Evolutionary conservation across 1,140 invertebrate species (phyloP).

Genomic region (Drosophila nikananu): DNA sequence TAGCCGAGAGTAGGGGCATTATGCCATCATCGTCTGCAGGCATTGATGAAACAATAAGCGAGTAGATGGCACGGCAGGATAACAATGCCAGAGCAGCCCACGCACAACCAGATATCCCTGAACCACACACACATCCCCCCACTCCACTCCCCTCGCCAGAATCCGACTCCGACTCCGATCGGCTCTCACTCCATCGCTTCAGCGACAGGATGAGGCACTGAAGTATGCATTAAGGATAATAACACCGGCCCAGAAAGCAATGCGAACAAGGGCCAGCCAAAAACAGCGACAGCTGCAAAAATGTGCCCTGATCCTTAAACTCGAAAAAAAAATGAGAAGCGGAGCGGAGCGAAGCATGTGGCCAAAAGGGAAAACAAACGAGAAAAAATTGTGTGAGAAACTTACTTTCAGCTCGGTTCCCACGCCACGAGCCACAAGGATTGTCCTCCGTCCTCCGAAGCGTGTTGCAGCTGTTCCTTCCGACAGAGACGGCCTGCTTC

Average conservation of each 20-base stretch:
- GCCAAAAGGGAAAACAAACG: slow-evolving; percentile 84
- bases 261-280: slow-evolving; percentile 49
- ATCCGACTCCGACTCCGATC: slow-evolving; percentile 19
- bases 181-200: slow-evolving; percentile 18
- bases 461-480: slow-evolving; percentile 76
- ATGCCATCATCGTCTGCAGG: slow-evolving; percentile 82
- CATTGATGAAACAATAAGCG: slow-evolving; percentile 83
- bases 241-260: slow-evolving; percentile 81
- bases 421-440: slow-evolving; percentile 85
- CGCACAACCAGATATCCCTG: slow-evolving; percentile 61
- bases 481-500: slow-evolving; percentile 11
- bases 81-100: slow-evolving; percentile 71
- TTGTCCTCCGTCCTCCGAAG: slow-evolving; percentile 74
- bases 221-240: slow-evolving; percentile 84
- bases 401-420: slow-evolving; percentile 85
- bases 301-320: slow-evolving; percentile 84
- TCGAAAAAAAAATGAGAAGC: slow-evolving; percentile 43
- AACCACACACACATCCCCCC: slow-evolving; percentile 3
- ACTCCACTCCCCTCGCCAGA: slow-evolving; percentile 6
- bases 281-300: slow-evolving; percentile 85
- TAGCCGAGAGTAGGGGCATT: slow-evolving; percentile 44
- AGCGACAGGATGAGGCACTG: slow-evolving; percentile 75
- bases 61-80: slow-evolving; percentile 77
- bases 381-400: slow-evolving; percentile 85
- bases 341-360: slow-evolving; percentile 80